Conservation (phyloP, 2,888 invertebrate genomes). For the Drosophila rellima region DNA sequence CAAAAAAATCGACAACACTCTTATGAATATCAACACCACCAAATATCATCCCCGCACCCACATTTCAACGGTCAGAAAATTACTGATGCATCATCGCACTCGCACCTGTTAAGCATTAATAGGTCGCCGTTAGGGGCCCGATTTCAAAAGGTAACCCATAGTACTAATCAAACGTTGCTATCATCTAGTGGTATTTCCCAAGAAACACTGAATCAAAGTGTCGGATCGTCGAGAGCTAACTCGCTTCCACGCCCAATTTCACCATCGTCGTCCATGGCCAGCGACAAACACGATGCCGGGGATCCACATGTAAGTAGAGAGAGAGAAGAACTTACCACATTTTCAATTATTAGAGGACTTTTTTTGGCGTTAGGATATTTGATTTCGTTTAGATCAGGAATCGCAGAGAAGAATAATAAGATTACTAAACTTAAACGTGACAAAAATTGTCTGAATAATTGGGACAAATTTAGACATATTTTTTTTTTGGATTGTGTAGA, state of each 20-base stretch:
- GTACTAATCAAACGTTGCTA: constrained; percentile 81
- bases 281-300: constrained; percentile 92
- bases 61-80: constrained; percentile 30
- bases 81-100: constrained; percentile 9
- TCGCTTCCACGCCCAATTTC: constrained; percentile 93
- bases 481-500: too few relatives aligned
- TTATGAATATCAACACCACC: constrained; percentile 33
- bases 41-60: constrained; percentile 38
- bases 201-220: constrained; percentile 88
- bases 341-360: not conserved
- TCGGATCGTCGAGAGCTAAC: constrained; percentile 88
- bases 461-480: too few relatives aligned
- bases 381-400: not conserved
- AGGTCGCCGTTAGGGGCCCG: constrained; percentile 23
- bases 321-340: not conserved
- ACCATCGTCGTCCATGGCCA: constrained; percentile 96
- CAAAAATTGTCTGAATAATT: too few relatives aligned
- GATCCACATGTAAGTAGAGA: constrained; percentile 90
- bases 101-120: constrained; percentile 9
- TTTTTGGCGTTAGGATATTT: not conserved
- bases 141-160: constrained; percentile 47
- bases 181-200: constrained; percentile 88
- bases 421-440: too few relatives aligned
- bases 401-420: too few relatives aligned
- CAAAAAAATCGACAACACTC: constrained; percentile 23